Evolutionary conservation across 2,113 vertebrate species (phyloP), one percentile per base, ranked within the genome.

Genomic region (Campylorhamphus procurvoides): DNA sequence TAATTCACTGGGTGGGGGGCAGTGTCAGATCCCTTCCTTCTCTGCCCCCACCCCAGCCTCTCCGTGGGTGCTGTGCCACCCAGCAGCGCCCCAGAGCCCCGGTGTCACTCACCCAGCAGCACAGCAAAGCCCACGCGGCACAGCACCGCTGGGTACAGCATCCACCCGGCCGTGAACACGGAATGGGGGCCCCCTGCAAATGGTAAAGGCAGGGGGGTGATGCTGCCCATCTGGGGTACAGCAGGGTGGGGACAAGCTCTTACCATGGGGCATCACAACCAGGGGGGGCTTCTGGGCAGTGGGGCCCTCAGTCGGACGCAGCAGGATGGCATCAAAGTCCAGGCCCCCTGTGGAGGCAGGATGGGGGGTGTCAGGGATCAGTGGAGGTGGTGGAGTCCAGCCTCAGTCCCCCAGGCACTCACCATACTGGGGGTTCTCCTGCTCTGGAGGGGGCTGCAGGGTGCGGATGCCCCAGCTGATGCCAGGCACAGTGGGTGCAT

Each of bases 241-340:
- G 33, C 0, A 1, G 10, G 9, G 27, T 10, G 22, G 8, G 14
- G 20, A n/a, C 60, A 56, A 84, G 47, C 29, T 97, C 98, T 71
- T 94, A 99, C 99, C 99, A 52, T 99, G 99, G 72, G 99, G 99
- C 91, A 93, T 98, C 84, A 99, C 99, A 3, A 99, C 96, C 85
- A 99, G 96, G 33, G 99, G 99, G 37, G 98, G 94, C 76, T 98
- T 99, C 75, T 93, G 95, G 55, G 97, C 97, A 42, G 98, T 76
- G 9, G 97, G 90, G 35, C 94, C 53, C 42, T 98, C 78, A 7
- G 97, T 98, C 55, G 99, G 99, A 96, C 98, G 98, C 87, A 99
- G 95, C 62, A 99, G 97, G 89, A 99, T 97, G 50, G 98, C 98
- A 97, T 99, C 99, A 19, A 99, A 99, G 93, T 99, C 98, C 88